phyloP scores from a whole-genome alignment of 2,797 vertebrate species.

The Spinus pinus region DNA sequence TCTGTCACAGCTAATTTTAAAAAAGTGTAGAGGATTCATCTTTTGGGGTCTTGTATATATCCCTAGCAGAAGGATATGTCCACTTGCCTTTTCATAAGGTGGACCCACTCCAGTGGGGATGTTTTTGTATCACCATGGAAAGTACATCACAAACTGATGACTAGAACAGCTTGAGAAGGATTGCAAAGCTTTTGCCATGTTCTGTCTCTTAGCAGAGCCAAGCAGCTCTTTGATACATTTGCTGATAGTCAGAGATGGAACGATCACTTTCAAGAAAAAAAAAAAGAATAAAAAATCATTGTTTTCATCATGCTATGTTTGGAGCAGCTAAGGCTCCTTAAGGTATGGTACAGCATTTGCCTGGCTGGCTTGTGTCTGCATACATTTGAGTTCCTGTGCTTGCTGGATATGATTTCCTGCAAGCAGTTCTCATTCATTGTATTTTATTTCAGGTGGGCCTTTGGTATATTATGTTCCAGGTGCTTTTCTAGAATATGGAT shows the following conservation, averaged over 20 bases:
- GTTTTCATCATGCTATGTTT: not conserved
- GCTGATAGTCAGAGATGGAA: not conserved
- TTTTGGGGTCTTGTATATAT: not conserved
- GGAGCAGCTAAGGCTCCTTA: not conserved
- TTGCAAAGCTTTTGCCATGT: not conserved
- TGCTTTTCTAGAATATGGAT: slow-evolving; percentile 59
- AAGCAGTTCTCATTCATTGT: not conserved
- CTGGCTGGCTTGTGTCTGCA: not conserved
- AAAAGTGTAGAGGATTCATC: not conserved
- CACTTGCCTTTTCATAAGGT: not conserved
- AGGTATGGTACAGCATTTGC: not conserved
- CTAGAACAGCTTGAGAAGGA: not conserved
- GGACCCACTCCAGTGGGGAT: not conserved
- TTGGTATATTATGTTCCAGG: slow-evolving; percentile 39
- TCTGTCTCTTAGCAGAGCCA: not conserved
- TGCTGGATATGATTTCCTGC: not conserved
- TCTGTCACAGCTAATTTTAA: not conserved
- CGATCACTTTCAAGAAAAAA: not conserved
- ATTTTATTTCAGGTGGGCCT: slow-evolving; percentile 46
- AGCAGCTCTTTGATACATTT: not conserved
- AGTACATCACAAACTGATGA: not conserved
- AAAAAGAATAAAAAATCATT: not conserved
- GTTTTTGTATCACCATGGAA: not conserved
- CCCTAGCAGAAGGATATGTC: not conserved
- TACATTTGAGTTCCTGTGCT: not conserved